phyloP scores from a whole-genome alignment of 2,113 vertebrate genomes.

The Heterocephalus glaber region DNA sequence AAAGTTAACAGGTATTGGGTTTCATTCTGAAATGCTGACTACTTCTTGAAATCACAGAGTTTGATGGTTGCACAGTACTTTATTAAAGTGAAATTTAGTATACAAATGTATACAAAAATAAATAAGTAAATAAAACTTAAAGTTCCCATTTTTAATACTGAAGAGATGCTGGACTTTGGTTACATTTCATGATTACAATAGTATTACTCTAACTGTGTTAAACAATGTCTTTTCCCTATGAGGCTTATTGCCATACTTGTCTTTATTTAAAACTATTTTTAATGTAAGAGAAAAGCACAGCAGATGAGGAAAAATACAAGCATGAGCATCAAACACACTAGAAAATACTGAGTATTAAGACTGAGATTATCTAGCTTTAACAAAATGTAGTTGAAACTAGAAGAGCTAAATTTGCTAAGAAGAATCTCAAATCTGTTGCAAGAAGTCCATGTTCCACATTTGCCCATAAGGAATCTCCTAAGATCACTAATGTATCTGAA shows the following conservation, averaged over 20 bases:
- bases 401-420: constrained; percentile 49
- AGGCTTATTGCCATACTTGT: constrained; percentile 77
- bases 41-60: no score
- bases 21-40: no score
- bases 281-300: constrained; percentile 69
- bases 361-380: constrained; percentile 62
- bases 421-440: constrained; percentile 55
- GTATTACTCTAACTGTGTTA: constrained; percentile 75
- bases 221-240: constrained; percentile 79
- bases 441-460: constrained; percentile 56
- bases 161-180: constrained; percentile 78
- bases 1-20: no score
- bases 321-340: constrained; percentile 73
- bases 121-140: constrained; percentile 69
- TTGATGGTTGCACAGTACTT: background rate
- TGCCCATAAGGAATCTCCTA: constrained; percentile 40
- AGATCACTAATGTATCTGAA: constrained; percentile 54
- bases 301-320: constrained; percentile 75
- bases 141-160: constrained; percentile 80
- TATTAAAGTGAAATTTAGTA: background rate
- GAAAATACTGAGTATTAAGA: constrained; percentile 75
- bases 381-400: constrained; percentile 71
- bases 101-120: background rate
- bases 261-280: constrained; percentile 73
- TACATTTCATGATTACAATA: constrained; percentile 81